A percentile compares a stretch with the other conserved stretches of the same genome.
Evolutionary conservation across 2,888 invertebrate species (phyloP).

Genomic region (Peribatodes rhomboidaria): DNA sequence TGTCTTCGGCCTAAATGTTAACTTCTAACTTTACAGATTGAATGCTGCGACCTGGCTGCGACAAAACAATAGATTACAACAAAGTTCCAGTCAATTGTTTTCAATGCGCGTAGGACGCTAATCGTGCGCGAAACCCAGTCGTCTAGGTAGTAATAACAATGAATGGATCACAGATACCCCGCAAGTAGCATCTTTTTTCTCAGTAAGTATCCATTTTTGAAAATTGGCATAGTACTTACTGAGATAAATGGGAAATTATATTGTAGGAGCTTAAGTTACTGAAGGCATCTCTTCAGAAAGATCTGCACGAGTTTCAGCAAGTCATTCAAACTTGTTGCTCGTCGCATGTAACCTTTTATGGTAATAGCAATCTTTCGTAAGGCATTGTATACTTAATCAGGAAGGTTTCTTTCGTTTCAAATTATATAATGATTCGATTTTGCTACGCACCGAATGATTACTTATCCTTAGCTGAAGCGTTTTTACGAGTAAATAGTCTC

Average conservation of each 20-base stretch:
- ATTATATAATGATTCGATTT: no score
- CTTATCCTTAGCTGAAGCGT: no score
- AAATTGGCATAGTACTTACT: no score
- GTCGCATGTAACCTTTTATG: slow-evolving; percentile 26
- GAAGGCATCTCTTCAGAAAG: background rate
- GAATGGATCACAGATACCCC: slow-evolving; percentile 3
- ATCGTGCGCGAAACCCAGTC: slow-evolving; percentile 3
- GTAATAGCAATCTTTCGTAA: slow-evolving; percentile 21
- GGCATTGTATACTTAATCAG: background rate
- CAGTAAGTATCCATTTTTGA: no score
- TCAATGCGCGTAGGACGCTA: slow-evolving; percentile 38
- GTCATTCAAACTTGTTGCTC: slow-evolving; percentile 64
- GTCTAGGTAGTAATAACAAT: background rate
- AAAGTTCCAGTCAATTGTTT: slow-evolving; percentile 44
- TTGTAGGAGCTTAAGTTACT: no score
- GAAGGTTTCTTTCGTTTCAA: no score
- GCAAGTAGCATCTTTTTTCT: no score
- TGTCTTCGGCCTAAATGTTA: slow-evolving; percentile 13
- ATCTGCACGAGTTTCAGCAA: slow-evolving; percentile 41
- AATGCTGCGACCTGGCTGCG: slow-evolving; percentile 31
- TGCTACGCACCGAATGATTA: no score
- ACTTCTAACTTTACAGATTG: slow-evolving; percentile 19
- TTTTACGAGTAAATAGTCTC: background rate
- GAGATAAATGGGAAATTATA: no score
- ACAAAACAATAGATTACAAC: slow-evolving; percentile 40